A percentile compares a stretch with the other conserved stretches of the same genome.
Conservation (phyloP, 2,113 vertebrate species). For the Dryoscopus gambensis region DNA sequence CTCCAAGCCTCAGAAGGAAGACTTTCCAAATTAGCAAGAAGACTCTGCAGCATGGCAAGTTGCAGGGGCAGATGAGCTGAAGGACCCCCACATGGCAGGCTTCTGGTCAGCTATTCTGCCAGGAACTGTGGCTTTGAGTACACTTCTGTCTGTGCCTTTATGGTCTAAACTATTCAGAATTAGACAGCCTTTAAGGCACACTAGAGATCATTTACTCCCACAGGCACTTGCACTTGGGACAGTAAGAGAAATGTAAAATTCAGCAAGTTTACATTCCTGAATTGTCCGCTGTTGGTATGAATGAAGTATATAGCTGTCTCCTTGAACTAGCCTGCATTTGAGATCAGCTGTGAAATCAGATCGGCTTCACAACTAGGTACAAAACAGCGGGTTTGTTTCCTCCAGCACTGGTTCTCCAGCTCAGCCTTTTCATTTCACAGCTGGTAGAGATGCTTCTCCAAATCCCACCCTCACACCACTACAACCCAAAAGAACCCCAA, state of each 20-base stretch:
- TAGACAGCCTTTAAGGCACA: neutral
- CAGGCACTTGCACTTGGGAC: neutral
- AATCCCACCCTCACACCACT: neutral
- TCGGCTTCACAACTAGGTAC: neutral
- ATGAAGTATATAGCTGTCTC: neutral
- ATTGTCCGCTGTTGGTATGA: neutral
- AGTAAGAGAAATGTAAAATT: neutral
- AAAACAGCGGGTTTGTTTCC: neutral
- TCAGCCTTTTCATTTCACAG: neutral
- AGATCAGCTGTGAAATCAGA: neutral
- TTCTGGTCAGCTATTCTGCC: neutral
- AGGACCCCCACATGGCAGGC: neutral
- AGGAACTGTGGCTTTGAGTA: neutral
- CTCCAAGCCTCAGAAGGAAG: neutral
- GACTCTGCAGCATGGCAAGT: neutral
- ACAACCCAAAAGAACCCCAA: neutral
- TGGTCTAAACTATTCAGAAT: neutral
- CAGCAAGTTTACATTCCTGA: neutral
- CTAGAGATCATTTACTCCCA: neutral
- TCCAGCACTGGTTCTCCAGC: neutral
- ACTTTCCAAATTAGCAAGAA: neutral
- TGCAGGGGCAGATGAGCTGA: neutral
- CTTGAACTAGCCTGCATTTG: neutral
- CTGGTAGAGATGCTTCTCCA: neutral
- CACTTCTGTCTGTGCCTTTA: neutral